A percentile compares a stretch with the other conserved stretches of the same genome.
phyloP scores from a whole-genome alignment of 1,140 invertebrate genomes.

The Drosophila funebris region DNA sequence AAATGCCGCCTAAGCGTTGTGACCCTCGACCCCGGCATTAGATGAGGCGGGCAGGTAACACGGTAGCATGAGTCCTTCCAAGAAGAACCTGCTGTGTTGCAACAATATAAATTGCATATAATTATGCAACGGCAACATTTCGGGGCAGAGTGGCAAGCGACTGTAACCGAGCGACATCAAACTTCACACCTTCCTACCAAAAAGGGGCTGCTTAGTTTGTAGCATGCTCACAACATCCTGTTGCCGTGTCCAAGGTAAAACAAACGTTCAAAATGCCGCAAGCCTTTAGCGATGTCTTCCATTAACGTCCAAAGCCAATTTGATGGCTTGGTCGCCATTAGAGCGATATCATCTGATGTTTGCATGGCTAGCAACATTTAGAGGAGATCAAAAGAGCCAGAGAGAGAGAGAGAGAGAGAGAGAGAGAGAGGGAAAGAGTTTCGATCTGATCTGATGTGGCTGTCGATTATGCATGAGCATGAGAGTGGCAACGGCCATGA shows the following conservation, averaged over 20 bases:
- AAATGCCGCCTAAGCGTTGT: background rate
- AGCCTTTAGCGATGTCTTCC: constrained; percentile 29
- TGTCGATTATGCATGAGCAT: constrained; percentile 44
- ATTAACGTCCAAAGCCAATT: constrained; percentile 57
- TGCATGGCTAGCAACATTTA: constrained; percentile 64
- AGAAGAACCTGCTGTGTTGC: constrained; percentile 55
- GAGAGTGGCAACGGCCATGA: no score
- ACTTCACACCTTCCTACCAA: constrained; percentile 63
- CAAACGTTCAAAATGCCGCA: background rate
- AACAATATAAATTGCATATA: constrained; percentile 70
- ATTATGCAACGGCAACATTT: constrained; percentile 72
- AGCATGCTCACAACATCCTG: constrained; percentile 20
- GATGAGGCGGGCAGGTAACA: background rate
- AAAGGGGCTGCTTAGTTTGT: background rate
- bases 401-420: background rate
- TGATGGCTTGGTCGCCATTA: constrained; percentile 63
- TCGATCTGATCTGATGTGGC: constrained; percentile 36
- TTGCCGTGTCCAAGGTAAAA: constrained; percentile 53
- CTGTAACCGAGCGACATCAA: constrained; percentile 3
- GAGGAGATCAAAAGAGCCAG: background rate
- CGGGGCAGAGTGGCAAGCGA: constrained; percentile 18
- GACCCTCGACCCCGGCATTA: background rate
- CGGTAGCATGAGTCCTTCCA: constrained; percentile 34
- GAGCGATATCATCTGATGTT: constrained; percentile 56
- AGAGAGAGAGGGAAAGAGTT: background rate